Percentiles rank a stretch among this genome's conserved stretches.
Evolutionary conservation across 1,140 invertebrate genomes (phyloP).

Genomic region (Pantala flavescens): DNA sequence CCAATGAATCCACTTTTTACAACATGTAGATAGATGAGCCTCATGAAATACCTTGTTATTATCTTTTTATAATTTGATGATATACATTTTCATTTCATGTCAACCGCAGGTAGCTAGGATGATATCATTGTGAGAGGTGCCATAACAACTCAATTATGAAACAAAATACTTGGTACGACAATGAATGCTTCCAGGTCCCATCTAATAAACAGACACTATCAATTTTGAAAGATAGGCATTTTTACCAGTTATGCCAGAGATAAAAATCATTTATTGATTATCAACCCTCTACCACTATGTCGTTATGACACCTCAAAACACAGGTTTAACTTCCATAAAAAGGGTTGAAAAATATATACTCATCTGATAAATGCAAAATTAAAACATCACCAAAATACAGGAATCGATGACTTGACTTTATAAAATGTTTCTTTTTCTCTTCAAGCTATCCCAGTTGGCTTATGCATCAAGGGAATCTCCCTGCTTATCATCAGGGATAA

Average conservation of each 20-base stretch:
- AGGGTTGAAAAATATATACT: slow-evolving; percentile 10
- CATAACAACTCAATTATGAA: not conserved
- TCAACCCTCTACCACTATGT: not conserved
- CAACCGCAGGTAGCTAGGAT: not conserved
- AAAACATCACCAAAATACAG: slow-evolving; percentile 7
- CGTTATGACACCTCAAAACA: not conserved
- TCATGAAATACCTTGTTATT: no score
- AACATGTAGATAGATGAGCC: no score
- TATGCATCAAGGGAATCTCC: not conserved
- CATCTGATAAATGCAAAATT: not conserved
- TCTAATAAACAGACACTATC: not conserved
- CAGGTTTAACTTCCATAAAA: slow-evolving; percentile 3
- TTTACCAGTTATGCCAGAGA: not conserved
- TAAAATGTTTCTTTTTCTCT: not conserved
- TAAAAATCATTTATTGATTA: not conserved
- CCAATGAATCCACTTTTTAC: no score
- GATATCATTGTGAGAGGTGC: not conserved
- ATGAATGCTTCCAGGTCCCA: not conserved
- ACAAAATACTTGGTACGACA: slow-evolving; percentile 1
- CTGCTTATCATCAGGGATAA: not conserved
- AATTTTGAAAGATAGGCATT: not conserved
- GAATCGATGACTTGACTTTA: not conserved
- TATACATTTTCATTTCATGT: not conserved
- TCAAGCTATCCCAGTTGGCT: not conserved
- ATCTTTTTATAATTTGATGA: no score